Conservation (phyloP, 2,113 vertebrate genomes). For the Prionailurus viverrinus region DNA sequence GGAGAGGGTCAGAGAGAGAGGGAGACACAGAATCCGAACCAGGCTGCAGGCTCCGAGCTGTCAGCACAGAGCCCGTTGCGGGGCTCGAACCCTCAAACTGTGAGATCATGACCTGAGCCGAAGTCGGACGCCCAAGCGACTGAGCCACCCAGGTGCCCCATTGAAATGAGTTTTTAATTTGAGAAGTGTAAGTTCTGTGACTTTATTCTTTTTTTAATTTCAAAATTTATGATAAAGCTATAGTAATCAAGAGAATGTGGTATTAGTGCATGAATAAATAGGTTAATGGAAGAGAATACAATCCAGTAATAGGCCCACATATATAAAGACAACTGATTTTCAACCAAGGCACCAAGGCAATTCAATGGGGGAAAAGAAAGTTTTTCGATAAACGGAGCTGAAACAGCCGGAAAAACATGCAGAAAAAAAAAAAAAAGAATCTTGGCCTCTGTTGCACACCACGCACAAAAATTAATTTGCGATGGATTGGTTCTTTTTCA, state of each 20-base stretch:
- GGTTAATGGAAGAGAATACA: background rate
- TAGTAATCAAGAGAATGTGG: background rate
- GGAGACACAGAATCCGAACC: no score
- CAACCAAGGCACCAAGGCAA: background rate
- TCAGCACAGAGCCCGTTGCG: no score
- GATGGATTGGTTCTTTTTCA: background rate
- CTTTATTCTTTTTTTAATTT: background rate
- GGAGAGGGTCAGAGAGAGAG: no score
- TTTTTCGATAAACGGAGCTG: background rate
- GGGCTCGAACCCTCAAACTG: no score
- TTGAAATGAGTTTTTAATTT: background rate
- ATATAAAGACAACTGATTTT: background rate
- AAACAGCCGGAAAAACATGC: background rate
- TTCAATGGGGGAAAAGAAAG: background rate
- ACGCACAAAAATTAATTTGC: conserved; percentile 21
- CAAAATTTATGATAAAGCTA: background rate
- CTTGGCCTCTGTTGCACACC: background rate
- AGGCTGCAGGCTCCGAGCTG: no score
- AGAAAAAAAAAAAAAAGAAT: background rate
- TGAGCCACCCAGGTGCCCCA: no score
- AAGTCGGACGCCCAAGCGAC: no score
- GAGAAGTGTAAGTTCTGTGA: background rate
- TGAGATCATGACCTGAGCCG: no score
- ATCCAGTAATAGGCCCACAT: background rate
- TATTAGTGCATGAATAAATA: background rate